phyloP scores from a whole-genome alignment of 2,113 vertebrate species.

The Mystacornis crossleyi region DNA sequence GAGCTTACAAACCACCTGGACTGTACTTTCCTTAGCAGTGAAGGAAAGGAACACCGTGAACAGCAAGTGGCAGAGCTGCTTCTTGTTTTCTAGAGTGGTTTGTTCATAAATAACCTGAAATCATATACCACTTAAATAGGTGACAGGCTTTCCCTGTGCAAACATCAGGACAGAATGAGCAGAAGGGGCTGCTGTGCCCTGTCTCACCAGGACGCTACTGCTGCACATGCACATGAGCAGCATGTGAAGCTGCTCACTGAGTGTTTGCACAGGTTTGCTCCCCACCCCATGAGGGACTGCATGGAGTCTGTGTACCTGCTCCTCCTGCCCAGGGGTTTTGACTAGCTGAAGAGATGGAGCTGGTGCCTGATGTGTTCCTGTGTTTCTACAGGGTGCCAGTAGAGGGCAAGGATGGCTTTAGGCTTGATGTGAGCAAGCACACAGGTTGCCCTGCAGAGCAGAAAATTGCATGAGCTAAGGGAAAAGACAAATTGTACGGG shows the following conservation, averaged over 20 bases:
- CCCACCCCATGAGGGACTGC: not conserved
- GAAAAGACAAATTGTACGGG: not conserved
- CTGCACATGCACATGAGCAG: no score
- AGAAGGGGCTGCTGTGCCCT: not conserved
- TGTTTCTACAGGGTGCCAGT: slow-evolving; percentile 41
- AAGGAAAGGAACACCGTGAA: not conserved
- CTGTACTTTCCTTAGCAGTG: not conserved
- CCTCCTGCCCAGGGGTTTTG: not conserved
- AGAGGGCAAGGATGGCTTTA: slow-evolving; percentile 57
- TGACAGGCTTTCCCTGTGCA: not conserved
- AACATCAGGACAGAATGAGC: not conserved
- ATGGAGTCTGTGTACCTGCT: not conserved
- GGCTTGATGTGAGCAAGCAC: not conserved
- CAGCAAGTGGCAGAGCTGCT: not conserved
- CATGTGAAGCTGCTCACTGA: not conserved
- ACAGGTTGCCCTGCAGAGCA: not conserved
- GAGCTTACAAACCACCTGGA: not conserved
- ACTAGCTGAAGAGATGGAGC: not conserved
- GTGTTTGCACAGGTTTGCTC: not conserved
- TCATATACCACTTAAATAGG: not conserved
- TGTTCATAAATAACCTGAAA: not conserved
- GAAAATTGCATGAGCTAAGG: not conserved
- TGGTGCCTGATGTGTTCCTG: not conserved
- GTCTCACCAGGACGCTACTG: fast-evolving
- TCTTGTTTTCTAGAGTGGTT: not conserved